phyloP scores from a whole-genome alignment of 2,888 invertebrate genomes.

The Drosophila heteroneura region DNA sequence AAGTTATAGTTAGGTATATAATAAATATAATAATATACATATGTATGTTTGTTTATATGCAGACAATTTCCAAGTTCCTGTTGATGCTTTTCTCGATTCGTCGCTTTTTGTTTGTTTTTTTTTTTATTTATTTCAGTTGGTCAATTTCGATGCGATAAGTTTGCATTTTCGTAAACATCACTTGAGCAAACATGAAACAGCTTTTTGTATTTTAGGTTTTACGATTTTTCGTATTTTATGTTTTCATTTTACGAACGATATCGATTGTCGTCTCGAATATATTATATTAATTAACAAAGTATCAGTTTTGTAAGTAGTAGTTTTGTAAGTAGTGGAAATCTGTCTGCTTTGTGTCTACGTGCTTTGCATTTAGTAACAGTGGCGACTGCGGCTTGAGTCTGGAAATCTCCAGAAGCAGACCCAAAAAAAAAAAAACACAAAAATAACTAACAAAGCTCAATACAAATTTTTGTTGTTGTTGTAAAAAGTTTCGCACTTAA shows the following conservation, averaged over 20 bases:
- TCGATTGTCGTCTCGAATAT: constrained; percentile 16
- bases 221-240: constrained; percentile 2
- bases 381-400: constrained; percentile 31
- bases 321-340: constrained; percentile 17
- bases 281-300: constrained; percentile 19
- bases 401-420: constrained; percentile 64
- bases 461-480: constrained; percentile 42
- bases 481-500: constrained; percentile 43
- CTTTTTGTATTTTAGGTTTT: constrained; percentile 7
- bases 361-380: constrained; percentile 51
- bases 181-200: constrained; percentile 32
- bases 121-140: constrained; percentile 12
- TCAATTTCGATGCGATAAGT: constrained; percentile 24
- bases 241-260: constrained; percentile 19
- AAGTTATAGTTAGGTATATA: constrained; percentile 51
- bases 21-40: constrained; percentile 64
- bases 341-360: constrained; percentile 49
- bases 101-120: background rate
- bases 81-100: constrained; percentile 5
- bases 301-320: constrained; percentile 27
- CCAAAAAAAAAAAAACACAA: constrained; percentile 23
- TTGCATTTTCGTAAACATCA: constrained; percentile 56
- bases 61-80: constrained; percentile 26
- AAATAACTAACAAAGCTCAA: constrained; percentile 47
- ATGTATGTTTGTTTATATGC: constrained; percentile 19